Evolutionary conservation across 2,888 invertebrate genomes (phyloP), one percentile per base, ranked within the genome.

Genomic region (Acrobasis consociella): DNA sequence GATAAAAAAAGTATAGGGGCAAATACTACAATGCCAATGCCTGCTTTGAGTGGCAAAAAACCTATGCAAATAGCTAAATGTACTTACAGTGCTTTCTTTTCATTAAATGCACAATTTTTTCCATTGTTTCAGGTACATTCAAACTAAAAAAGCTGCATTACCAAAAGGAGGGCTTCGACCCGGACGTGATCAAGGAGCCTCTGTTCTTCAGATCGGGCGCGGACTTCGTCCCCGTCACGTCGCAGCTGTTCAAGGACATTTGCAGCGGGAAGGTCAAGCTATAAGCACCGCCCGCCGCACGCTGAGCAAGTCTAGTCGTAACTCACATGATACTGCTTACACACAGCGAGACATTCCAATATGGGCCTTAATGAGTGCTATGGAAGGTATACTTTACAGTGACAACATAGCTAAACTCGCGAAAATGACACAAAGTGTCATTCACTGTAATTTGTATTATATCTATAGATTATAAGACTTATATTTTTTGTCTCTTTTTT

Each of bases 91-190:
- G 5, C 31, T 7, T 31, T 31, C 7, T 31, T 31, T 31, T 31
- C 31, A 31, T 31, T 31, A 31, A 31, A 31, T 7, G 31, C 7
- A 31, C 2, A 31, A 31, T 31, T 31, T 31, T 31, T 31, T 31
- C 5, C 31, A 2, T 5, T 31, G 86, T 78, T 76, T 84, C 94
- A 93, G 97, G 96, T 56, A 99, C 99, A 0, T 99, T 97, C 85
- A 99, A 99, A 89, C 85, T 99, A 72, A 97, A 97, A 87, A 99
- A 99, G 83, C 93, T 95, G 5, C 96, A 97, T 72, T 94, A 99
- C 67, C 96, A 97, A 80, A 93, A 95, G 68, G 97, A 98, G 71
- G 98, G 97, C 2, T 99, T 96, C 83, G 94, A 99, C 80, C 93
- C 96, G 2, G 91, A 93, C 61, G 93, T 94, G 77, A 93, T 96